Conservation (phyloP, 1,140 invertebrate species). For the Matsumurasca onukii region DNA sequence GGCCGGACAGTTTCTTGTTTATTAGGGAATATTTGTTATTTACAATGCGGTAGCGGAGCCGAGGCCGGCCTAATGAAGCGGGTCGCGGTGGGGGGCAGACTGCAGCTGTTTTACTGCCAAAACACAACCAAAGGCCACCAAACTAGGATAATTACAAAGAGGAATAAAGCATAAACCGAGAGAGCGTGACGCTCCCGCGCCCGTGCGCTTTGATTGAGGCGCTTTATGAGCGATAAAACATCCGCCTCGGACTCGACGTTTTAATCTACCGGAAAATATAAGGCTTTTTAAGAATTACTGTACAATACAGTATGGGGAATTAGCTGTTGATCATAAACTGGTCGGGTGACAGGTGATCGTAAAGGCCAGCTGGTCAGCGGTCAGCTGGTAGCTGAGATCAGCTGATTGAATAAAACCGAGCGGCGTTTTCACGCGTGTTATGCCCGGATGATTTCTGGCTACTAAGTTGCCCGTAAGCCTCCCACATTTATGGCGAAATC, state of each 20-base stretch:
- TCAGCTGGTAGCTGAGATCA: background rate
- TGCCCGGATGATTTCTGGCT: background rate
- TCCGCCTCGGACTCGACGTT: conserved; percentile 12
- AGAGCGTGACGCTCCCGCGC: background rate
- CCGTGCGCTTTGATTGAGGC: conserved; percentile 1
- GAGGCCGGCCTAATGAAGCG: conserved; percentile 3
- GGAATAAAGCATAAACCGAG: conserved; percentile 13
- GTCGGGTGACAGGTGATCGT: background rate
- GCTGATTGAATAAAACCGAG: background rate
- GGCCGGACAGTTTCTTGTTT: too few species aligned
- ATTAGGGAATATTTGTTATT: conserved; percentile 11
- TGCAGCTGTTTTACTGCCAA: conserved; percentile 20
- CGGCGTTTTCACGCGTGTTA: background rate
- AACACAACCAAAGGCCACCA: conserved; percentile 24
- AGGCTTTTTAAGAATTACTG: conserved; percentile 23
- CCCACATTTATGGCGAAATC: too few species aligned
- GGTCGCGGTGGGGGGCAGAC: background rate
- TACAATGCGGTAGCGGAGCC: conserved; percentile 15
- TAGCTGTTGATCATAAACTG: background rate
- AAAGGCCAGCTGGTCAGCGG: background rate
- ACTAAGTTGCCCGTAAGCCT: background rate
- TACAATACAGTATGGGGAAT: conserved; percentile 16
- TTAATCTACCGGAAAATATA: conserved; percentile 25
- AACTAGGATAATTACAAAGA: conserved; percentile 27
- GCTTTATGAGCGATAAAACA: conserved; percentile 17